Percentiles rank a stretch among this genome's conserved stretches.
phyloP scores from a whole-genome alignment of 2,113 vertebrate genomes.

The Cheirogaleus medius region DNA sequence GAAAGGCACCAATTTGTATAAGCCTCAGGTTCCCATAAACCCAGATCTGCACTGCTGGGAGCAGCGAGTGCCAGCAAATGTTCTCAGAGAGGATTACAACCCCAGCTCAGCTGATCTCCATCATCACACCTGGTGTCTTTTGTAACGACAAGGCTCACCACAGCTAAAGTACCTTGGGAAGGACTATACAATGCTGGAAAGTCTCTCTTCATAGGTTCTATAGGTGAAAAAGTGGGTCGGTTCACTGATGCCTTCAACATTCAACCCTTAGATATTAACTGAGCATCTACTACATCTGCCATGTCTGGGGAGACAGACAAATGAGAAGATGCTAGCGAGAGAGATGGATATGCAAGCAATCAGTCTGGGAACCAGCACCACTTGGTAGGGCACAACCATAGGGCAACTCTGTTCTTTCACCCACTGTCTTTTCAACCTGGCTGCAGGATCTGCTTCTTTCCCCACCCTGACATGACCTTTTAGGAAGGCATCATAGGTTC shows the following conservation, averaged over 20 bases:
- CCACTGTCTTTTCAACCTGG: background rate
- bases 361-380: background rate
- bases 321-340: background rate
- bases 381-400: background rate
- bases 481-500: background rate
- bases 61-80: background rate
- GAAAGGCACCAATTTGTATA: background rate
- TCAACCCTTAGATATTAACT: background rate
- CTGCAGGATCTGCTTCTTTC: background rate
- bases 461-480: fast-evolving
- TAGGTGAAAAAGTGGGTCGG: background rate
- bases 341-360: background rate
- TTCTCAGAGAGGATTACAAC: constrained; percentile 38
- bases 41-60: background rate
- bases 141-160: background rate
- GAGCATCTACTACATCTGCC: background rate
- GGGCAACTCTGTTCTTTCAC: background rate
- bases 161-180: background rate
- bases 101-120: background rate
- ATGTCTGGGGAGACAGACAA: background rate
- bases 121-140: background rate
- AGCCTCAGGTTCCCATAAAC: background rate
- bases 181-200: background rate
- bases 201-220: background rate
- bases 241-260: background rate